Conservation (phyloP, 2,797 vertebrate genomes). For the Brachyalestes nurse region DNA sequence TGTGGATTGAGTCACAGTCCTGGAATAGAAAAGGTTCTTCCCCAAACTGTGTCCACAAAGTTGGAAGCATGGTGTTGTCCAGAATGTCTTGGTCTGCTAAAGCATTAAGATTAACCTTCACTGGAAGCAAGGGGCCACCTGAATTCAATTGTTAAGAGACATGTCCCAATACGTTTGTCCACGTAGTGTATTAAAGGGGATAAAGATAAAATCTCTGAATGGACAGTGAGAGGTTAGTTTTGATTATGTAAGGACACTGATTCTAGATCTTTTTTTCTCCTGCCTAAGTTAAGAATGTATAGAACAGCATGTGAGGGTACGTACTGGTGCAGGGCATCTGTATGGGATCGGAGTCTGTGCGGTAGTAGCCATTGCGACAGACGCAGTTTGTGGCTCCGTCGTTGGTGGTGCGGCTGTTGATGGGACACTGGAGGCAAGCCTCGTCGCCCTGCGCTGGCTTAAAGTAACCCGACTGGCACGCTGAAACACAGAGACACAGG, state of each 20-base stretch:
- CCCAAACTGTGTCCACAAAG: too few relatives aligned
- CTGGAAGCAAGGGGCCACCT: too few relatives aligned
- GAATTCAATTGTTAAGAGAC: too few relatives aligned
- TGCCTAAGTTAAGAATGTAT: neutral
- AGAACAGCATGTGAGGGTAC: slow-evolving; percentile 59
- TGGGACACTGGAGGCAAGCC: slow-evolving; percentile 90
- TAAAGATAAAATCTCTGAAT: too few relatives aligned
- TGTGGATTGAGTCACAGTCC: too few relatives aligned
- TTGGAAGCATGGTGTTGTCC: too few relatives aligned
- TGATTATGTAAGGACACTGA: neutral
- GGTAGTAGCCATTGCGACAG: slow-evolving; percentile 92
- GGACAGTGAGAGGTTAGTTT: too few relatives aligned
- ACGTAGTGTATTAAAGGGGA: neutral
- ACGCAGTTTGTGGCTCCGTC: slow-evolving; percentile 95
- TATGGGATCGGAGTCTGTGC: slow-evolving; percentile 90
- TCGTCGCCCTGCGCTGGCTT: slow-evolving; percentile 95
- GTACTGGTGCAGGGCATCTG: slow-evolving; percentile 98
- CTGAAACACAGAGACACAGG: slow-evolving; percentile 72
- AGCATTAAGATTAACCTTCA: too few relatives aligned
- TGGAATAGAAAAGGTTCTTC: too few relatives aligned
- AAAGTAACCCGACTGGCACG: slow-evolving; percentile 89
- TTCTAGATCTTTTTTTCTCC: neutral
- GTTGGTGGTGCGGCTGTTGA: slow-evolving; percentile 95
- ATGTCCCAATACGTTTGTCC: too few relatives aligned
- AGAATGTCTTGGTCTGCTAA: too few relatives aligned